Base-by-base conservation (phyloP, 2,113 vertebrate species). In the Thalassoma bifasciatum region DNA sequence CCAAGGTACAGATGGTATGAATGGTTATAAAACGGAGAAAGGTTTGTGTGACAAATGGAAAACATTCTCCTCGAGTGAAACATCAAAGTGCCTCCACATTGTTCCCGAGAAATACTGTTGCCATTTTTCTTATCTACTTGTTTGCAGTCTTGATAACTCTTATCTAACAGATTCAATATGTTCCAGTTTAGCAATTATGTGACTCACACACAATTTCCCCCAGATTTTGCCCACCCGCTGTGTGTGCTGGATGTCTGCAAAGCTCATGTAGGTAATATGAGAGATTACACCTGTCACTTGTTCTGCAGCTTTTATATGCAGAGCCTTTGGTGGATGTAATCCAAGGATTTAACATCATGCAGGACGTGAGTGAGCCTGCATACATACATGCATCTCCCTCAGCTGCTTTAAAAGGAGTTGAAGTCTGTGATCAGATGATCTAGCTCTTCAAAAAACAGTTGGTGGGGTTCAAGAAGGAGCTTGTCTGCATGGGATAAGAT, bases 261-360 rank as follows among this genome's bases (percentile, higher is more conserved):
- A 58, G 70, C 85, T 89, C 81, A 82, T 86, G 84, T 74, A 71
- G 82, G 72, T 86, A 81, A 86, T 78, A 66, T 79, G 78, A 72
- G 77, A 90, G 91, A 89, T 91, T 90, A 92, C 85, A 90, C 86
- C 86, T 88, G 84, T 83, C 91, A 80, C 87, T 84, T 82, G 80
- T 84, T 77, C 82, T 53, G 77, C 77, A 47, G 86, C 80, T 82
- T 90, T 86, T 82, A 72, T 81, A 78, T 59, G 67, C 85, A 65
- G 78, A 74, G 82, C 75, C 69, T 84, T 88, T 51, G 57, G 74
- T 87, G 91, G 81, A 89, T 92, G 89, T 93, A 93, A 93, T 93
- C 89, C 88, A 73, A 60, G 84, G 85, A 83, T 91, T 90, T 86
- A 66, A 85, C 72, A 67, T 83, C 72, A 87, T 82, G 82, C 81